Base-by-base conservation (phyloP, 2,797 vertebrate species). In the Galagoides demidoff region DNA sequence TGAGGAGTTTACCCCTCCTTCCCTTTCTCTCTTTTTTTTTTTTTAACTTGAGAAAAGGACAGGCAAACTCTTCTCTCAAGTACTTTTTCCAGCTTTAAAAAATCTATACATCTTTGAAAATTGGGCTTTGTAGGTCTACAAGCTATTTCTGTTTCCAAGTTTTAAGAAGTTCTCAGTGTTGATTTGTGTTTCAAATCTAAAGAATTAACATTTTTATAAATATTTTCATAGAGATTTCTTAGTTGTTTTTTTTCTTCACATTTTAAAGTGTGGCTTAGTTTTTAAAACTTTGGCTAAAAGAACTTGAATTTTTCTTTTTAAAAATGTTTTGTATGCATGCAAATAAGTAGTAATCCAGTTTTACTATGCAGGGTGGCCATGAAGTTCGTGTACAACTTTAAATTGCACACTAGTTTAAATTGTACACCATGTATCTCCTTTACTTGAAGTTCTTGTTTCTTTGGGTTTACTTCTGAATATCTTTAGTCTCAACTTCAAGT, bases 111-210 rank as follows among this genome's bases (percentile, higher is more conserved):
- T 39, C 64, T 92, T 83, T 76, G 70, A 76, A 88, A 86, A 76
- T 57, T 73, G 64, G 74, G 37, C 25, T 91, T 17, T 86, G 37
- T 91, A 31, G 37, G 20, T 39, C 76, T 82, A 20, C 7, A 82
- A 59, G 74, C n/a, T 12, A 22, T 86, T 19, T 13, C 25, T 91
- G 12, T 68, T 76, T 74, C 84, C n/a, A 81, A 66, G 37, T 25
- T 59, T 79, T 82, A 81, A 73, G 79, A 94, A 71, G 43, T 45
- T 91, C 49, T 95, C 64, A 73, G 29, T 64, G 66, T 85, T 90
- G 71, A 77, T 43, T 64, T 90, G 85, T n/a, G 81, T 74, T 95
- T 79, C 43, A 57, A 74, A 66, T 45, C 25, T 71, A 81, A 73
- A 95, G 23, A 81, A 49, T 57, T 73, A 63, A 71, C 34, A 81